phyloP scores from a whole-genome alignment of 2,113 vertebrate species.

The Myrmecophaga tridactyla region DNA sequence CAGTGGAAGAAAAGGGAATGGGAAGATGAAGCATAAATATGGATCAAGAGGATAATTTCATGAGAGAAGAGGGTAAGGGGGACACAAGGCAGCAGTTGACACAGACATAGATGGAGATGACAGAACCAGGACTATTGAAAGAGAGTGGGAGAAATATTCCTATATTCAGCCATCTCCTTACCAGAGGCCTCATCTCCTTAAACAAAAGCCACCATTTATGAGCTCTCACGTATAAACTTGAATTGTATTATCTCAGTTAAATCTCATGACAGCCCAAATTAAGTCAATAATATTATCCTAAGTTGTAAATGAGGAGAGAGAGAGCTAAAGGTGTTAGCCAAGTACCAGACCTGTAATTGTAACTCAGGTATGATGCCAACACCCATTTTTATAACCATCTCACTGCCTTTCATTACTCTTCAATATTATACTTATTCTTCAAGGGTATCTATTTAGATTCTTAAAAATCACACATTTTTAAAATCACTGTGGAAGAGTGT shows the following conservation, averaged over 20 bases:
- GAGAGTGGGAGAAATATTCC: background rate
- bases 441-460: background rate
- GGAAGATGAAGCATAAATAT: background rate
- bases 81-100: background rate
- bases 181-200: background rate
- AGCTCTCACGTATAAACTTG: background rate
- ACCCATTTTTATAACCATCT: background rate
- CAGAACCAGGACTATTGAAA: background rate
- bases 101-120: background rate
- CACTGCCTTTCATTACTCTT: background rate
- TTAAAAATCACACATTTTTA: slow-evolving; percentile 27
- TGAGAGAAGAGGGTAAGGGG: background rate
- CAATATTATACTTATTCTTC: background rate
- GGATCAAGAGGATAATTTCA: background rate
- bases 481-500: background rate
- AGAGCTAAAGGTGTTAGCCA: background rate
- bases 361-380: background rate
- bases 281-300: background rate
- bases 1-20: background rate
- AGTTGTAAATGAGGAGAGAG: background rate
- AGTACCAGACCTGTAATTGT: background rate
- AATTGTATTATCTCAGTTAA: background rate
- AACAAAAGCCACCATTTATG: background rate
- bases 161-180: background rate
- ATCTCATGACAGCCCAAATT: background rate